These are phyloP conservation scores for zebrafish (Danio rerio) DNA, from an alignment of 2,113 vertebrate genomes.

Conservation along the genomic window GRCz12tu NC_133189.1:16678001-16678500, in stretches of 20 bases:
- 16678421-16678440: conserved; percentile 50
- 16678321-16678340: conserved; percentile 5
- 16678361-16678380: background rate
- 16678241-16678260: conserved; percentile 36
- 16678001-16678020: conserved; percentile 72
- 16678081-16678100: conserved; percentile 69
- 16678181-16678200: conserved; percentile 46
- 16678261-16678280: background rate
- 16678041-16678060: conserved; percentile 71
- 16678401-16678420: conserved; percentile 25
- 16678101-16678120: conserved; percentile 59
- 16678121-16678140: conserved; percentile 52
- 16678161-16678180: background rate
- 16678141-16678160: conserved; percentile 58
- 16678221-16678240: conserved; percentile 34
- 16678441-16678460: conserved; percentile 59
- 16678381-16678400: background rate
- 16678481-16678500: conserved; percentile 75
- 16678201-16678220: conserved; percentile 49
- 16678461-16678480: conserved; percentile 66
- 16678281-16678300: conserved; percentile 7
- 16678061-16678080: conserved; percentile 74
- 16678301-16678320: background rate
- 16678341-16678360: background rate
- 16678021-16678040: conserved; percentile 76